Evolutionary conservation across 1,140 invertebrate genomes (phyloP).

Genomic region (Procambarus clarkii): DNA sequence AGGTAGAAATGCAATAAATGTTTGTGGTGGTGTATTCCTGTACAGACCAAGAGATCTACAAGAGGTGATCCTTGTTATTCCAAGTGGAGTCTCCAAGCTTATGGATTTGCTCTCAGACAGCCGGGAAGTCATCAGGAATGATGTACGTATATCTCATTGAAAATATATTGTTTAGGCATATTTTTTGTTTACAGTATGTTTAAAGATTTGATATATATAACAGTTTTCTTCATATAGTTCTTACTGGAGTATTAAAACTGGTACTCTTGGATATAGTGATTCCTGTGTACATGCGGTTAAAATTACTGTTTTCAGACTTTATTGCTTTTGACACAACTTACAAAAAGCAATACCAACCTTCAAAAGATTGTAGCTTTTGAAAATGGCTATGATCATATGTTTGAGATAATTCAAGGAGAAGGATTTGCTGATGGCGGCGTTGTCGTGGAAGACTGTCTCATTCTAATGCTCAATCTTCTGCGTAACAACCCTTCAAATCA

Average conservation of each 20-base stretch:
- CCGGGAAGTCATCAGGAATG: constrained; percentile 97
- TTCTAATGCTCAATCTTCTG: constrained; percentile 95
- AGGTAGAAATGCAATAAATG: too few species aligned
- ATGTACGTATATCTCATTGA: constrained; percentile 79
- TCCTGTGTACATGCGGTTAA: too few species aligned
- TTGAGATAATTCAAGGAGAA: constrained; percentile 95
- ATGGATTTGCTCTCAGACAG: constrained; percentile 96
- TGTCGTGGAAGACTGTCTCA: constrained; percentile 97
- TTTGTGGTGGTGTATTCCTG: constrained; percentile 20
- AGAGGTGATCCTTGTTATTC: constrained; percentile 94
- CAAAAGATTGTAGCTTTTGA: constrained; percentile 99
- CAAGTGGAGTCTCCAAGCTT: constrained; percentile 97
- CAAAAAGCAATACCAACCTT: constrained; percentile 97
- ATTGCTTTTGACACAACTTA: constrained; percentile 93
- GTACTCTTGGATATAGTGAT: too few species aligned
- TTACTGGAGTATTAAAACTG: too few species aligned
- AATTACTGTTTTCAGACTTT: constrained; percentile 80
- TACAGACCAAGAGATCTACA: constrained; percentile 92
- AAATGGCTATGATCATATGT: constrained; percentile 97
- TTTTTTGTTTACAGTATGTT: too few species aligned
- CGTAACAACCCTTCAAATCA: constrained; percentile 98
- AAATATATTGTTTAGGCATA: too few species aligned
- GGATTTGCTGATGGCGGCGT: constrained; percentile 96
- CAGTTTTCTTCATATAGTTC: too few species aligned
- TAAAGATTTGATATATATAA: too few species aligned